Evolutionary conservation across 2,797 vertebrate genomes (phyloP).

Genomic region (Melanotaenia pygmaea): DNA sequence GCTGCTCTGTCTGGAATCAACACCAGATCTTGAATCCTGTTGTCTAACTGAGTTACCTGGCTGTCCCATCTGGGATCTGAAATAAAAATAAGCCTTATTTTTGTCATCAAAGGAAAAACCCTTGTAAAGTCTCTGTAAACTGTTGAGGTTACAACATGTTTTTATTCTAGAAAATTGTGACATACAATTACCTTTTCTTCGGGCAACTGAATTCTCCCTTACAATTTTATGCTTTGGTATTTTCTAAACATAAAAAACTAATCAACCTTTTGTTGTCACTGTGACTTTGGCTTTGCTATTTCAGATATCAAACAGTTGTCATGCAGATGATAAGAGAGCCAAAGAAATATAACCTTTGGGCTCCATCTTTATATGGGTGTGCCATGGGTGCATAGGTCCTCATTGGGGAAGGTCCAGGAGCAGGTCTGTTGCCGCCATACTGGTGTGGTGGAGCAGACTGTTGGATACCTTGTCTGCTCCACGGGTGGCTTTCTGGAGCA

Average conservation of each 20-base stretch:
- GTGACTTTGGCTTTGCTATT: not conserved
- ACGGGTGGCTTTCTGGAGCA: constrained; percentile 60
- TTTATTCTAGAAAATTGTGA: not conserved
- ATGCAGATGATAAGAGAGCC: not conserved
- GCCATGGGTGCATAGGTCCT: constrained; percentile 54
- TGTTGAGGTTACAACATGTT: not conserved
- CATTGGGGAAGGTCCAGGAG: constrained; percentile 51
- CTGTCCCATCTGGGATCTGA: constrained; percentile 63
- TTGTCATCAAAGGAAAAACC: not conserved
- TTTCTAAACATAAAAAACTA: not conserved
- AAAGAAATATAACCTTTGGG: constrained; percentile 59
- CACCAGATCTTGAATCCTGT: constrained; percentile 41
- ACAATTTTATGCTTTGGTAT: not conserved
- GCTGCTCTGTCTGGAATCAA: constrained; percentile 43
- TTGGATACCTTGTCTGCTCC: constrained; percentile 58
- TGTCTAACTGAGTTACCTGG: constrained; percentile 51
- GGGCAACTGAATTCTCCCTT: not conserved
- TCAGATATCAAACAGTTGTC: not conserved
- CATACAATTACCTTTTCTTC: not conserved
- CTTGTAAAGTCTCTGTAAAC: not conserved
- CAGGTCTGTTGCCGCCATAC: constrained; percentile 56
- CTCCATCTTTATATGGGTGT: constrained; percentile 75
- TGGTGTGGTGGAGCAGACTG: constrained; percentile 48
- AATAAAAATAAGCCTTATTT: constrained; percentile 25
- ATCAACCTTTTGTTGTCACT: too few relatives aligned